These are phyloP conservation scores for Poeciliopsis infans DNA, from an alignment of 2,797 vertebrate genomes.

Conservation along the genomic window DNA sequence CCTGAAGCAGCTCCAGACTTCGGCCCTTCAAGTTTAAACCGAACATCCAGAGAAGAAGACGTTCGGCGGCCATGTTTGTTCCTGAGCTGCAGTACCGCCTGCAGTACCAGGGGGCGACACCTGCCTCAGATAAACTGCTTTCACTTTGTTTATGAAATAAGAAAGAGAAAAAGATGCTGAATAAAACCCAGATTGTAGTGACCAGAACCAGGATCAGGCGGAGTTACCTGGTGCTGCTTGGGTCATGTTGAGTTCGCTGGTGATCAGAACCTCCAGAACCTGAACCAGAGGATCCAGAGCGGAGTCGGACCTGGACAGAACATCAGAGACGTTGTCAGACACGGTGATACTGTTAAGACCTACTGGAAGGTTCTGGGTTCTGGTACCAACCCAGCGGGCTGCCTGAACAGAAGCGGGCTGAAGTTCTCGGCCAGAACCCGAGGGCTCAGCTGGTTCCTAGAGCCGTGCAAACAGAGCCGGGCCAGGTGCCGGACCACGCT, in stretches of 20 bases:
- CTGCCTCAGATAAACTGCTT: not conserved
- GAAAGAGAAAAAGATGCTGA: not conserved
- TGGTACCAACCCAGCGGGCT: conserved; percentile 75
- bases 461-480: conserved; percentile 81
- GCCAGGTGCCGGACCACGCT: conserved; percentile 90
- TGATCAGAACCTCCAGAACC: conserved; percentile 88
- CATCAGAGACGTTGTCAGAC: not conserved
- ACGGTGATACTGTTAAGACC: not conserved
- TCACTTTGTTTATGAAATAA: too few relatives aligned
- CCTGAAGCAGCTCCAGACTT: not conserved
- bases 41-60: too few relatives aligned
- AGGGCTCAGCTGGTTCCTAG: conserved; percentile 85
- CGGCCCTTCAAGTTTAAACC: not conserved
- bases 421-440: conserved; percentile 85
- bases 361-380: not conserved
- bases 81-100: not conserved
- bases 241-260: conserved; percentile 89
- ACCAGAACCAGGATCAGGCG: not conserved
- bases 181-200: not conserved
- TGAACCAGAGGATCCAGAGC: conserved; percentile 85
- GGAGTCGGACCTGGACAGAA: conserved; percentile 80
- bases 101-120: not conserved
- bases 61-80: not conserved
- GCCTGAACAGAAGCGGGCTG: conserved; percentile 87
- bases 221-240: conserved; percentile 89